Percentiles rank a stretch among this genome's conserved stretches.
Evolutionary conservation across 1,140 invertebrate species (phyloP).

Genomic region (Phocides pigmalion): DNA sequence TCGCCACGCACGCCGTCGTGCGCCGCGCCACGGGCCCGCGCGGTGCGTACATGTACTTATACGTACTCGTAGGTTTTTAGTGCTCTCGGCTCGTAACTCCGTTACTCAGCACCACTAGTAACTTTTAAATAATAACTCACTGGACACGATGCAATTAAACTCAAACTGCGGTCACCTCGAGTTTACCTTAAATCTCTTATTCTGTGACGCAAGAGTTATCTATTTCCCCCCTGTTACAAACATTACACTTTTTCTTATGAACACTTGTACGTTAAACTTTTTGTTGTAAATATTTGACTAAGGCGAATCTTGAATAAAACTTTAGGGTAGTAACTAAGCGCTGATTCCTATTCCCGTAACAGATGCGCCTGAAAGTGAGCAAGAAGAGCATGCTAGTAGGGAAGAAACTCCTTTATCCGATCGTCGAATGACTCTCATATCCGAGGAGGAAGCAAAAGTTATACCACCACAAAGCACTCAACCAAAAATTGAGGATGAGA

Average conservation of each 20-base stretch:
- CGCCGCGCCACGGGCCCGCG: slow-evolving; percentile 65
- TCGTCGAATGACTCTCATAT: slow-evolving; percentile 68
- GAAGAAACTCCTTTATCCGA: slow-evolving; percentile 61
- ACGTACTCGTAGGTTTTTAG: slow-evolving; percentile 5
- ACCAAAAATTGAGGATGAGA: slow-evolving; percentile 43
- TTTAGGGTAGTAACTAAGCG: slow-evolving; percentile 22
- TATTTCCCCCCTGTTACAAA: slow-evolving; percentile 1
- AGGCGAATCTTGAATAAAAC: slow-evolving; percentile 4
- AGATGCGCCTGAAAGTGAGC: slow-evolving; percentile 58
- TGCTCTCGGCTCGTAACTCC: slow-evolving; percentile 10
- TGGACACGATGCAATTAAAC: slow-evolving; percentile 4
- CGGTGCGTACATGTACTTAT: slow-evolving; percentile 61
- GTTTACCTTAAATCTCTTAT: slow-evolving; percentile 7
- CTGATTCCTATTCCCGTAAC: slow-evolving; percentile 45
- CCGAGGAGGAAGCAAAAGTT: slow-evolving; percentile 44
- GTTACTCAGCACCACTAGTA: slow-evolving; percentile 28
- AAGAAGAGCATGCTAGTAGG: slow-evolving; percentile 48
- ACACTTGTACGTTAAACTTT: not conserved
- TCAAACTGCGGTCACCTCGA: too few species aligned
- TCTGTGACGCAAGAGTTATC: slow-evolving; percentile 5
- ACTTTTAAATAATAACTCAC: slow-evolving; percentile 9
- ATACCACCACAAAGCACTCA: slow-evolving; percentile 28
- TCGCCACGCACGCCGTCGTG: slow-evolving; percentile 90
- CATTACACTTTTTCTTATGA: not conserved
- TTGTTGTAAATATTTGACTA: slow-evolving; percentile 13